These are phyloP conservation scores for Neolamprologus devosi DNA, from an alignment of 2,113 vertebrate species.

Conservation along the genomic window DNA sequence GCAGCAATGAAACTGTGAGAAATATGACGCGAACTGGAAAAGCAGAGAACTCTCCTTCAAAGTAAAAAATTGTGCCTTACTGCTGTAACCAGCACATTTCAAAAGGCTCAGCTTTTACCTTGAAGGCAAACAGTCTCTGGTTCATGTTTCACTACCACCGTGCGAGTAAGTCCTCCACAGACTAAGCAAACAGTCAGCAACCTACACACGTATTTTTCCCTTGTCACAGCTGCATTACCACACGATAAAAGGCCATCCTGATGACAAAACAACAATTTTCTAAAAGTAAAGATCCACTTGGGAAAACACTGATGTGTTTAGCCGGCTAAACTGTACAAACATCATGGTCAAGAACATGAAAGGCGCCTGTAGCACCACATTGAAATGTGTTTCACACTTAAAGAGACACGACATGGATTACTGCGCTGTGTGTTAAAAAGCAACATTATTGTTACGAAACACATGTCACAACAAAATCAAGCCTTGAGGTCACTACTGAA, in stretches of 20 bases:
- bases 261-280: neutral
- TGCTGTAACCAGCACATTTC: neutral
- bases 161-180: neutral
- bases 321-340: neutral
- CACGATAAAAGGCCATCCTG: neutral
- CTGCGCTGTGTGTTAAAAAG: neutral
- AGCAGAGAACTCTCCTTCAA: neutral
- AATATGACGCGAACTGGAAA: neutral
- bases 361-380: neutral
- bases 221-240: neutral
- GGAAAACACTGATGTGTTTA: neutral
- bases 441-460: neutral
- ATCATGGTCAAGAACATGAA: neutral
- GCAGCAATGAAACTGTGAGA: neutral
- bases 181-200: neutral
- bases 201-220: neutral
- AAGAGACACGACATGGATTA: constrained; percentile 9
- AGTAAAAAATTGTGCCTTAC: neutral
- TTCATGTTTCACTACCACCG: neutral
- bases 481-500: neutral
- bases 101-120: neutral
- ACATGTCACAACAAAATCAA: constrained; percentile 33
- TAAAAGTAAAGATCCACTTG: neutral
- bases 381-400: constrained; percentile 40
- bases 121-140: neutral